A percentile compares a stretch with the other conserved stretches of the same genome.
phyloP scores from a whole-genome alignment of 1,140 invertebrate genomes.

The Spodoptera litura region DNA sequence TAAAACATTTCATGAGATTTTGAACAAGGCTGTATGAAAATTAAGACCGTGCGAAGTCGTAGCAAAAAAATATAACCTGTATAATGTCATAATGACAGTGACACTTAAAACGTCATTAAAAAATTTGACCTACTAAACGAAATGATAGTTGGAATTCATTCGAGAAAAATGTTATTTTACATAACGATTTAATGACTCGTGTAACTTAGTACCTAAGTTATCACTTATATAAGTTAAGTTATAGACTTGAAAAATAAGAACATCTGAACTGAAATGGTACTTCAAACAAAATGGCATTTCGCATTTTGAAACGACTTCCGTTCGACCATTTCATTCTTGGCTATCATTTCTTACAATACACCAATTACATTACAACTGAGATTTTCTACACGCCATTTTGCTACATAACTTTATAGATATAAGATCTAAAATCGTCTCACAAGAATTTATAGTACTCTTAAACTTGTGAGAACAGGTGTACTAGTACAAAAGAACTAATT shows the following conservation, averaged over 20 bases:
- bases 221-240: constrained; percentile 11
- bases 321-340: constrained; percentile 1
- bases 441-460: constrained; percentile 1
- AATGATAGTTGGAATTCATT: neutral
- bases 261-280: neutral
- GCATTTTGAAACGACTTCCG: constrained; percentile 48
- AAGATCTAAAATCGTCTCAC: neutral
- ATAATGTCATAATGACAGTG: neutral
- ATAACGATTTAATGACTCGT: neutral
- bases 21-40: too few species aligned
- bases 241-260: constrained; percentile 25
- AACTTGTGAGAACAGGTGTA: constrained; percentile 33
- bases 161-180: neutral
- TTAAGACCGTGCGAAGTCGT: too few species aligned
- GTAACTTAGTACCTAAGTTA: neutral
- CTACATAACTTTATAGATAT: neutral
- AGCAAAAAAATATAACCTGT: neutral
- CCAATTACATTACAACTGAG: neutral
- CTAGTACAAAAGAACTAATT: constrained; percentile 55
- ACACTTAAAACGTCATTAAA: neutral
- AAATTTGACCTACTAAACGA: constrained; percentile 1
- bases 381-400: neutral
- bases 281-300: constrained; percentile 34
- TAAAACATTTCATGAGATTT: too few species aligned
- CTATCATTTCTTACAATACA: constrained; percentile 27